Percentiles rank a stretch among this genome's conserved stretches.
These are phyloP conservation scores for Monopterus albus DNA, from an alignment of 2,113 vertebrate genomes.

Conservation along the genomic window DNA sequence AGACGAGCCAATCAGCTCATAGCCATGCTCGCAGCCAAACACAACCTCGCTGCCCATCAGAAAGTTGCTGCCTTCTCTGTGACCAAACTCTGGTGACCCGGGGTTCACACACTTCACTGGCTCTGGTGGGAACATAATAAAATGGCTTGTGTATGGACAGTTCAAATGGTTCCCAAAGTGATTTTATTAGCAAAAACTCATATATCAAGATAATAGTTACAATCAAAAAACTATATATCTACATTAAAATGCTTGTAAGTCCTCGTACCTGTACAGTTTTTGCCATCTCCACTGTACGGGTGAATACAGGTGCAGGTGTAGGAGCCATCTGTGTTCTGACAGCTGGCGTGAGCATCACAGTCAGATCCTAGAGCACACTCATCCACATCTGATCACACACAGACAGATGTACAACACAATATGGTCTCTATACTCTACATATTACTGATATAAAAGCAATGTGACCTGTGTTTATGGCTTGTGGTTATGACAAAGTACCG, in stretches of 20 bases:
- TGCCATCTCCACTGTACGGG: slow-evolving; percentile 92
- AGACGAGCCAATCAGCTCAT: slow-evolving; percentile 82
- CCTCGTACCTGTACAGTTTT: slow-evolving; percentile 90
- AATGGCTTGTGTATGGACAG: too few species aligned
- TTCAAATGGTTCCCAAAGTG: too few species aligned
- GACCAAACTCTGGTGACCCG: slow-evolving; percentile 87
- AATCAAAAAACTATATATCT: background rate
- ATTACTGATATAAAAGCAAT: too few species aligned
- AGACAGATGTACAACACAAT: slow-evolving; percentile 1
- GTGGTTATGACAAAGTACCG: slow-evolving; percentile 76
- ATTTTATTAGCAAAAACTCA: too few species aligned
- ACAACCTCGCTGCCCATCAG: slow-evolving; percentile 85
- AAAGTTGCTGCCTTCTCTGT: slow-evolving; percentile 81
- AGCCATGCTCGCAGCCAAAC: slow-evolving; percentile 88
- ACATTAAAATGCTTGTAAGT: background rate
- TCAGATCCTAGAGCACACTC: slow-evolving; percentile 96
- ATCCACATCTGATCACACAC: slow-evolving; percentile 87
- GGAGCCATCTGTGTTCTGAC: slow-evolving; percentile 93
- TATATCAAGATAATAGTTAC: too few species aligned
- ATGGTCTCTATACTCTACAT: too few species aligned
- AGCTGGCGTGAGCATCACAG: slow-evolving; percentile 88
- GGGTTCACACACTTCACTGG: slow-evolving; percentile 89
- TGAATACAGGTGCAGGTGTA: slow-evolving; percentile 89
- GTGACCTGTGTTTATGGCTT: too few species aligned
- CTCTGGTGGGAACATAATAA: slow-evolving; percentile 78